These are phyloP conservation scores for Heliconius congener DNA, from an alignment of 1,140 invertebrate genomes.

Conservation along the genomic window DNA sequence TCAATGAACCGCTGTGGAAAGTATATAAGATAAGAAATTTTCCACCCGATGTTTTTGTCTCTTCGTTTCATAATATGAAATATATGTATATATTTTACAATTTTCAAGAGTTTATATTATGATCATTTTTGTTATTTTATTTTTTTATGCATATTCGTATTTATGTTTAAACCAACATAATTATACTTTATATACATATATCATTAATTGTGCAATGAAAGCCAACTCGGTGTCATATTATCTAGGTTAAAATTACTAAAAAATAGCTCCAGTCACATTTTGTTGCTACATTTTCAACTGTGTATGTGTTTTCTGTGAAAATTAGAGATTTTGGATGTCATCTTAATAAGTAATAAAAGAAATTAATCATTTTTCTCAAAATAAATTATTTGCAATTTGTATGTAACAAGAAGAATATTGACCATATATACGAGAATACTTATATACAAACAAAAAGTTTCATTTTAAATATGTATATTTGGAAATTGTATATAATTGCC, in stretches of 20 bases:
- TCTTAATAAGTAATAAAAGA: too few relatives aligned
- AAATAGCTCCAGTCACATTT: neutral
- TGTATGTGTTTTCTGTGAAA: neutral
- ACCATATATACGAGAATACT: neutral
- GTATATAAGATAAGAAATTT: conserved; percentile 51
- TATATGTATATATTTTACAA: neutral
- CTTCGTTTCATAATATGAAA: neutral
- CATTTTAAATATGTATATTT: too few relatives aligned
- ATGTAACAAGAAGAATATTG: too few relatives aligned
- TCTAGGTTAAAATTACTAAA: conserved; percentile 12
- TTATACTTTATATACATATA: neutral
- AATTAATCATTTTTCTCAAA: too few relatives aligned
- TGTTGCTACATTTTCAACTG: neutral
- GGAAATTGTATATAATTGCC: too few relatives aligned
- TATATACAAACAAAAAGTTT: neutral
- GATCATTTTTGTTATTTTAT: neutral
- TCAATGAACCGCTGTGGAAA: conserved; percentile 59
- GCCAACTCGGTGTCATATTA: neutral
- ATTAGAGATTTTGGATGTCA: too few relatives aligned
- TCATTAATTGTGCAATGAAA: conserved; percentile 1
- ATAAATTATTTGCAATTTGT: too few relatives aligned
- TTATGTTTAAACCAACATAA: neutral
- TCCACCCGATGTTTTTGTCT: conserved; percentile 35
- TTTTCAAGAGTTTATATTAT: neutral
- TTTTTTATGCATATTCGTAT: neutral